phyloP scores from a whole-genome alignment of 2,113 vertebrate species.

The Ptilonorhynchus violaceus region DNA sequence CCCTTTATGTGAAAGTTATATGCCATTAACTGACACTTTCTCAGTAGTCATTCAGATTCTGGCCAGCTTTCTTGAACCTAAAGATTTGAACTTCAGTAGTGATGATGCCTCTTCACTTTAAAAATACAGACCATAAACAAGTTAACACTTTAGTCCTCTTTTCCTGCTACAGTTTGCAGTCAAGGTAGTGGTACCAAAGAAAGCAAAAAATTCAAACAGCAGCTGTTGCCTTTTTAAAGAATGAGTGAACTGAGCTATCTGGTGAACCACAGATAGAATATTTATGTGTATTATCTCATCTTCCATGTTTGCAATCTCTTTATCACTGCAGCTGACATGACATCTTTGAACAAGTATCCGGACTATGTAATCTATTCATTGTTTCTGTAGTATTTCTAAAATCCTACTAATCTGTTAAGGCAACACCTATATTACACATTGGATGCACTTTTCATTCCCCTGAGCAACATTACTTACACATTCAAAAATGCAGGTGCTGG shows the following conservation, averaged over 20 bases:
- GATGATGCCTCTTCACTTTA: neutral
- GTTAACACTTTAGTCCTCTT: neutral
- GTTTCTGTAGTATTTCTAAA: neutral
- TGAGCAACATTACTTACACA: neutral
- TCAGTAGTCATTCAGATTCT: neutral
- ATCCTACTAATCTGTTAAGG: neutral
- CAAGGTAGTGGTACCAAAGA: neutral
- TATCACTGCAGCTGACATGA: neutral
- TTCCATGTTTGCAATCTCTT: neutral
- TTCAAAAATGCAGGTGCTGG: slow-evolving; percentile 24
- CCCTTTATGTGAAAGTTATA: neutral
- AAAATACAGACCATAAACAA: neutral
- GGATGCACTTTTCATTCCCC: neutral
- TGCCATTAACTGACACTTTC: neutral
- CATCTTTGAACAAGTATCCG: neutral
- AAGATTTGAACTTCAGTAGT: neutral
- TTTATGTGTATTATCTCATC: neutral
- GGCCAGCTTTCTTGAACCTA: neutral
- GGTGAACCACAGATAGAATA: neutral
- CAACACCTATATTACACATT: neutral
- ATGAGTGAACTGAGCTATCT: neutral
- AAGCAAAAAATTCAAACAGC: neutral
- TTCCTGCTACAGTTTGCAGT: neutral
- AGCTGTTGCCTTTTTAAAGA: neutral
- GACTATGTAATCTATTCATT: neutral